Conservation (phyloP, 1,140 invertebrate species). For the Aphelenchoides avenae region DNA sequence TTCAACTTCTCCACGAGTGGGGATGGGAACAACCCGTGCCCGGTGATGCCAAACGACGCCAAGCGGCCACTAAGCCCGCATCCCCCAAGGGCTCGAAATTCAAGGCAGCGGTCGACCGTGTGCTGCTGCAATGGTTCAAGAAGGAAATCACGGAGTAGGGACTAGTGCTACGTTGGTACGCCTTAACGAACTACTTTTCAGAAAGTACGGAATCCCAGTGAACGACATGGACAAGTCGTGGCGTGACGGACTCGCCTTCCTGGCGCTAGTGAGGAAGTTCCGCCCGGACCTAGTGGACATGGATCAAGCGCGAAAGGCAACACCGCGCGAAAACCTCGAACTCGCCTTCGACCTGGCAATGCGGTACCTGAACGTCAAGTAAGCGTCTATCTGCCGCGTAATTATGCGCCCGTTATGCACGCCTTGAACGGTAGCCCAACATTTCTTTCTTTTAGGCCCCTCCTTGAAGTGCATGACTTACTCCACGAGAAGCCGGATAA, state of each 20-base stretch:
- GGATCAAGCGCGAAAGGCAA: conserved; percentile 71
- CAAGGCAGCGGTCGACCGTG: conserved; percentile 18
- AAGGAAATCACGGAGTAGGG: conserved; percentile 17
- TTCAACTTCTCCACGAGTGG: conserved; percentile 19
- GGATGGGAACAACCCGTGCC: conserved; percentile 21
- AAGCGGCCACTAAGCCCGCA: neutral
- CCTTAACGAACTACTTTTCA: conserved; percentile 60
- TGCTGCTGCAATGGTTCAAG: conserved; percentile 29
- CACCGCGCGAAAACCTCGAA: conserved; percentile 77
- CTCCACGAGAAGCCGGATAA: conserved; percentile 82
- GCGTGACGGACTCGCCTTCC: conserved; percentile 91
- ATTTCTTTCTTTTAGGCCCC: conserved; percentile 68
- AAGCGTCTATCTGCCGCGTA: too few relatives aligned
- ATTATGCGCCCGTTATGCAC: too few relatives aligned
- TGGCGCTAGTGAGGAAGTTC: conserved; percentile 90
- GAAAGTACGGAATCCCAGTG: conserved; percentile 79
- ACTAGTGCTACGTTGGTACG: neutral
- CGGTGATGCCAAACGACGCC: neutral
- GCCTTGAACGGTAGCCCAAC: too few relatives aligned
- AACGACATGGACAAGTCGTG: conserved; percentile 92
- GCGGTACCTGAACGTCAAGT: conserved; percentile 75
- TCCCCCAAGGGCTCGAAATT: neutral
- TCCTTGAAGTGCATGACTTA: conserved; percentile 75
- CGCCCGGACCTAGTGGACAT: conserved; percentile 82
- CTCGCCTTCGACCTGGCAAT: conserved; percentile 90